Evolutionary conservation across 2,888 invertebrate species (phyloP).

Genomic region (Parnassius mnemosyne): DNA sequence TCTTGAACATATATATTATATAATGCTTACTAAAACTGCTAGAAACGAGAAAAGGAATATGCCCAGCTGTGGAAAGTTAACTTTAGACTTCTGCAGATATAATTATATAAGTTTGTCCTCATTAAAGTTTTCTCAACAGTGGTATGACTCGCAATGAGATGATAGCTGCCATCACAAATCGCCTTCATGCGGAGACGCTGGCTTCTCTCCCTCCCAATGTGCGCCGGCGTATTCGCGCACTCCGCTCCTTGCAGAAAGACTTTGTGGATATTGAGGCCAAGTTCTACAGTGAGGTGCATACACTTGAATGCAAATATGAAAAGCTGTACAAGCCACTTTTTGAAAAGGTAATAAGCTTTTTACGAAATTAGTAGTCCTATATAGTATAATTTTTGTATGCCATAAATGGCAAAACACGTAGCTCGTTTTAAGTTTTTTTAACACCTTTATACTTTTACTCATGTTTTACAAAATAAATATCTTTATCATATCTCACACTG

Average conservation of each 20-base stretch:
- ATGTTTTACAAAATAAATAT: too few species aligned
- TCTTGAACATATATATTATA: too few species aligned
- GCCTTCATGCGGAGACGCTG: slow-evolving; percentile 80
- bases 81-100: neutral
- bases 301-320: slow-evolving; percentile 94
- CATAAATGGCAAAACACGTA: too few species aligned
- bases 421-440: too few species aligned
- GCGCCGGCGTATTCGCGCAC: slow-evolving; percentile 89
- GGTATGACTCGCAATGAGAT: slow-evolving; percentile 78
- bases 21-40: too few species aligned
- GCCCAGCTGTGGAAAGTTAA: neutral
- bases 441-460: too few species aligned
- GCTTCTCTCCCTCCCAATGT: slow-evolving; percentile 86
- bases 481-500: too few species aligned
- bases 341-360: slow-evolving; percentile 82
- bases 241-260: slow-evolving; percentile 92
- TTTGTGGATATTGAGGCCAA: slow-evolving; percentile 93
- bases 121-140: slow-evolving; percentile 38
- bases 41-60: too few species aligned
- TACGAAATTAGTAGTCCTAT: neutral
- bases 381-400: too few species aligned
- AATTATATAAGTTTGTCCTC: slow-evolving; percentile 4
- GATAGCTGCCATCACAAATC: slow-evolving; percentile 80
- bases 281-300: slow-evolving; percentile 96
- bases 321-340: slow-evolving; percentile 88